Evolutionary conservation across 2,888 invertebrate genomes (phyloP).

Genomic region (Dioctria linearis): DNA sequence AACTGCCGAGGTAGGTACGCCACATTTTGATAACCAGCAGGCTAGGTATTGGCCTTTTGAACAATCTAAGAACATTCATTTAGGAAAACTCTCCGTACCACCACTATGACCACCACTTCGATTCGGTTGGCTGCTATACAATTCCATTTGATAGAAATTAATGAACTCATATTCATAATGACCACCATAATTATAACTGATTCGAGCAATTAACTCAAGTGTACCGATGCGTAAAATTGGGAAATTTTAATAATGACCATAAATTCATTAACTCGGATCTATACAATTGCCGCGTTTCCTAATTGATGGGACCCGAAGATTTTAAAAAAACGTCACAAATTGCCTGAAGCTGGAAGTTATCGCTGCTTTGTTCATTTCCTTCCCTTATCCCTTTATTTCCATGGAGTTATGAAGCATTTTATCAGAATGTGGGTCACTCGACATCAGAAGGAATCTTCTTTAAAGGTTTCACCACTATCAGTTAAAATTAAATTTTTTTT

Average conservation of each 20-base stretch:
- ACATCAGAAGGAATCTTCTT: background rate
- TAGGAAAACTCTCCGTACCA: background rate
- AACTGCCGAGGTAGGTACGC: background rate
- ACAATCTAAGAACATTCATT: background rate
- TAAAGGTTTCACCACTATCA: background rate
- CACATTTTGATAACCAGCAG: background rate
- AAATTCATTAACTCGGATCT: conserved; percentile 9
- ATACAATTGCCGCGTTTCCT: background rate
- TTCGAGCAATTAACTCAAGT: conserved; percentile 15
- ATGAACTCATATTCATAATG: conserved; percentile 34
- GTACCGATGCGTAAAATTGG: conserved; percentile 16
- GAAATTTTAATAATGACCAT: conserved; percentile 25
- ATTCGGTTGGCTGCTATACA: background rate
- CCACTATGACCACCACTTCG: background rate
- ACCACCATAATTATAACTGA: conserved; percentile 31
- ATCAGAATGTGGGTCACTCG: background rate
- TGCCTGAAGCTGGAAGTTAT: background rate
- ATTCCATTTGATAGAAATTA: conserved; percentile 18
- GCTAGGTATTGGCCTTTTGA: background rate
- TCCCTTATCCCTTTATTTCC: too few relatives aligned
- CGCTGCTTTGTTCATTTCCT: too few relatives aligned
- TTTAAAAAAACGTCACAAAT: background rate
- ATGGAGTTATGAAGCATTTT: too few relatives aligned
- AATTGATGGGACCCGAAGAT: background rate
- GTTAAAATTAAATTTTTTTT: conserved; percentile 33